Base-by-base conservation (phyloP, 2,888 invertebrate species). In the Oscheius myriophilus region DNA sequence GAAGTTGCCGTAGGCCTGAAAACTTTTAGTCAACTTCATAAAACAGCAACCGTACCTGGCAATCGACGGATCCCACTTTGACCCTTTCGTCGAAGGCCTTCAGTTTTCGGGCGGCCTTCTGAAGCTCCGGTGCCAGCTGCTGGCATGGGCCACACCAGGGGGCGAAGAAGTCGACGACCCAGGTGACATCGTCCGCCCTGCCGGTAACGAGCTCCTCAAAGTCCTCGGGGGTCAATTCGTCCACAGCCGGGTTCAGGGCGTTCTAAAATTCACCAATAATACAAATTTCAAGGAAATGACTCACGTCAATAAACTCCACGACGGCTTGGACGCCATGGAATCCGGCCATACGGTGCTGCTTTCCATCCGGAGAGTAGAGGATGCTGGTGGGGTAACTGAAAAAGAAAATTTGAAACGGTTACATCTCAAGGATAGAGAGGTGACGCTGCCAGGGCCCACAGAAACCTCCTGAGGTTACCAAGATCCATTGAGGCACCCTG, bases 81-180 rank as follows among this genome's bases (percentile, higher is more conserved):
- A 77, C 72, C n/a, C 71, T 73, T 14, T 74, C 74, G 53, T 77
- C 75, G 21, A 65, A 63, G 14, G 65, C 55, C 12, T 42, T 18
- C 12, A 82, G 70, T 0, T 1, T 72, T 14, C 84, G 63, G 0
- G 92, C 91, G 42, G 92, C 88, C 82, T 89, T 89, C 51, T 91
- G 89, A 90, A 91, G 92, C 80, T 92, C 90, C 0, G 91, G 91
- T 12, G 90, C 90, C 73, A 92, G 69, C 75, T 81, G 90, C 81
- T 91, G 91, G 85, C 92, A 92, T 0, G 92, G 92, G 1, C 90
- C 91, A 87, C 92, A 92, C 92, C 92, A 92, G 0, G 92, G 91
- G 14, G 91, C 91, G 86, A 89, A 92, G 87, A 91, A 92, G 87
- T 92, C 92, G 2, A 92, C 90, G 26, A 91, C 85, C 91, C 91